Percentiles rank a stretch among this genome's conserved stretches.
phyloP scores from a whole-genome alignment of 2,797 vertebrate genomes.

The Agapornis canus region DNA sequence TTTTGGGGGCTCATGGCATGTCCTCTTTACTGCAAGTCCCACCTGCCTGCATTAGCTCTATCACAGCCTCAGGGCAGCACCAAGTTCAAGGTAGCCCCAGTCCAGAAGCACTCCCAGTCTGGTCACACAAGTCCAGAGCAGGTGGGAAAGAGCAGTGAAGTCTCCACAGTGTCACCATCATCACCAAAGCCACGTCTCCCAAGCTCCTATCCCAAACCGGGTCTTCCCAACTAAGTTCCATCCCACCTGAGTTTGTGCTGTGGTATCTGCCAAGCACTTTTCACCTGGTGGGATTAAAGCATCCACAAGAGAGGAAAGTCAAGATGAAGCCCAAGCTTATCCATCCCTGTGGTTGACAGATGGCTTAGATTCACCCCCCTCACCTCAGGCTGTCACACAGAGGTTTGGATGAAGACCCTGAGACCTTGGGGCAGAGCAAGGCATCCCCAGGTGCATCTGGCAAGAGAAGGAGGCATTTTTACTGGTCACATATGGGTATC shows the following conservation, averaged over 20 bases:
- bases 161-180: neutral
- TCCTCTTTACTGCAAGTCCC: neutral
- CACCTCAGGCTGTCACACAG: no score
- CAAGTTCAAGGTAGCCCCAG: neutral
- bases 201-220: accelerated
- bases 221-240: neutral
- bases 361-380: neutral
- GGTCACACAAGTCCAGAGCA: accelerated
- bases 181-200: accelerated
- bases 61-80: neutral
- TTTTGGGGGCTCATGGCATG: accelerated
- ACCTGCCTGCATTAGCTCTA: neutral
- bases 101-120: neutral
- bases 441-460: neutral
- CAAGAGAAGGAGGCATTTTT: neutral
- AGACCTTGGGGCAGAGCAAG: neutral
- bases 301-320: neutral
- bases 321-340: neutral
- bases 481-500: accelerated
- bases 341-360: accelerated
- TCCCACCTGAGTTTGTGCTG: neutral
- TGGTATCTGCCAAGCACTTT: neutral
- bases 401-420: neutral
- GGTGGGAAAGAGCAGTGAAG: neutral
- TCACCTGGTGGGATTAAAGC: accelerated